Base-by-base conservation (phyloP, 1,140 invertebrate species). In the Lethocerus indicus region DNA sequence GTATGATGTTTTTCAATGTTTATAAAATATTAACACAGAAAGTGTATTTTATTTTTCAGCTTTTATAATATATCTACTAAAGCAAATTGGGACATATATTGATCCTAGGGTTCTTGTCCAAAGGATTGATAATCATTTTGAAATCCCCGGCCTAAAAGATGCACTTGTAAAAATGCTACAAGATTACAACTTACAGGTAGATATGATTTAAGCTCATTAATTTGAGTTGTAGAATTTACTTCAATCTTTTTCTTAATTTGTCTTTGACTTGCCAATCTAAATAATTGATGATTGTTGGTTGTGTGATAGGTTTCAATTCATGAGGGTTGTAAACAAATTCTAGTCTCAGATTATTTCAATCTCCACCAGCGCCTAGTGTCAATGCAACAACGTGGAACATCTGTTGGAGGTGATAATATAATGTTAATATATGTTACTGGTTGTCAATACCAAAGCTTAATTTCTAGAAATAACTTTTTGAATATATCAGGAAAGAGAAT, bases 161-260 rank as follows among this genome's bases (percentile, higher is more conserved):
- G 87, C 90, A 3, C 67, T 98, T 3, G 84, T 91, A 0, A 94
- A 94, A 68, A 91, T 98, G 75, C 77, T 98, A 64, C 82, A 85
- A 60, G 92, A 97, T 64, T 96, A 93, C 62, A 90, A 88, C 64
- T 67, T 96, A 28, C 91, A 95, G 70, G 76, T 81, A 63, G 54
- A 35, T 32, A 16, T 24, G 9, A 21, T 24, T 5, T 24, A 14
- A 24, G 9, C 23, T 44, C 42, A 44, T 24, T 39, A 39, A 9
- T 39, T 21, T 48, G 3, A 14, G 7, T 29, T 47, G 12, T 32
- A 16, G 4, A 28, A 6, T 7, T 4, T 14, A 21, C n/a, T 16
- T 28, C n/a, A 9, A 26, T 37, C 20, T 49, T 49, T 3, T 27
- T 12, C 16, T 12, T 18, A 14, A 40, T 7, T 40, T 25, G 7